Base-by-base conservation (phyloP, 2,113 vertebrate genomes). In the Cyprinus carpio region DNA sequence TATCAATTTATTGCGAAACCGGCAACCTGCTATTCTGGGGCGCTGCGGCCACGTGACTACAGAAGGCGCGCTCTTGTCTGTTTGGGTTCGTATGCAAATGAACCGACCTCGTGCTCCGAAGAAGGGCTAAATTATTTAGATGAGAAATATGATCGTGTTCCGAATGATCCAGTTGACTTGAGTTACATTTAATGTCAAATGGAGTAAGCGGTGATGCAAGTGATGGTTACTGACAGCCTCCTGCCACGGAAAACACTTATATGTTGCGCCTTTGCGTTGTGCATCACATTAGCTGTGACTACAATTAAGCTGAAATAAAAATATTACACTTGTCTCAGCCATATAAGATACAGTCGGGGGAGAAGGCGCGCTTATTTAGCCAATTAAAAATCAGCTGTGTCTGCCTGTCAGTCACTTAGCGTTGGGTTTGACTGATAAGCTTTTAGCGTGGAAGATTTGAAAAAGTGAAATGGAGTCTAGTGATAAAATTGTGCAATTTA, bases 61-160 rank as follows among this genome's bases (percentile, higher is more conserved):
- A 18, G 65, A 75, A 60, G 27, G n/a, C 54, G 71, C 56, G 64
- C 78, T 71, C 54, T 46, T 75, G 77, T 84, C 23, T 94, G 93
- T 95, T 95, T 95, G 92, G 92, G 93, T 92, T 87, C 85, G 75
- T 93, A 93, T 95, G 93, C 90, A 93, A 93, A 93, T 93, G 1
- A 72, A 58, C 4, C 2, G 31, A 54, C 25, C 86, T 89, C 89
- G 87, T 88, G 88, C 54, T 49, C 62, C 34, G 20, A 60, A 81
- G 37, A 16, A 6, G 58, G 27, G 75, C 65, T 94, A 72, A 92
- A 92, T 94, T 87, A 93, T 94, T 93, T 85, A 93, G 23, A 62
- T 82, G 72, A 7, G 12, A 86, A 88, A 89, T 31, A 49, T n/a
- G 89, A 91, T 90, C 37, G 43, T 56, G n/a, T 88, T 74, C 67